Conservation (phyloP, 2,113 vertebrate species). For the Megaptera novaeangliae region DNA sequence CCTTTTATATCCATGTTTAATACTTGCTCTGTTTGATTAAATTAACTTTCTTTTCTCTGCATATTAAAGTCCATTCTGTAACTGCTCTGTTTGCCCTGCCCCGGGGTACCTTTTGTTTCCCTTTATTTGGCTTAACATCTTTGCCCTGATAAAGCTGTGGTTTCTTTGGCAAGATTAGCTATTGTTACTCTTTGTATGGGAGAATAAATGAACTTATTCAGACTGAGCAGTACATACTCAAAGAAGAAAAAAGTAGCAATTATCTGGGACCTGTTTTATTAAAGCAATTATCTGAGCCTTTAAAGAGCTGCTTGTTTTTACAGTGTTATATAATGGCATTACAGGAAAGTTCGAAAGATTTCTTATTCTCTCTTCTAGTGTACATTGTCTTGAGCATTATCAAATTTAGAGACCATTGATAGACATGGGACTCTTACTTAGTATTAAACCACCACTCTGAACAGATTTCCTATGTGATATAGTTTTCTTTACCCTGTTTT, state of each 20-base stretch:
- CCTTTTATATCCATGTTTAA: background rate
- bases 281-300: slow-evolving; percentile 29
- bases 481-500: background rate
- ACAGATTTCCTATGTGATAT: background rate
- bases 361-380: background rate
- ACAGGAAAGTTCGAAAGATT: background rate
- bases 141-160: slow-evolving; percentile 9
- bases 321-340: background rate
- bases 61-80: background rate
- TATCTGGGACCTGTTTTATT: slow-evolving; percentile 19
- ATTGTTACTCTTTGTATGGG: background rate
- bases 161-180: slow-evolving; percentile 24
- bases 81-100: background rate
- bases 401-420: slow-evolving; percentile 1
- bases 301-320: slow-evolving; percentile 34
- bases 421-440: background rate
- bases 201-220: background rate
- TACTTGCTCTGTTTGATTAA: slow-evolving; percentile 3
- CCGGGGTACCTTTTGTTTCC: background rate
- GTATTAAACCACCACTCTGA: background rate
- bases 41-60: background rate
- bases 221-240: background rate
- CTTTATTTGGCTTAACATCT: background rate
- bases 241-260: background rate
- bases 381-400: slow-evolving; percentile 19